Evolutionary conservation across 2,797 vertebrate genomes (phyloP).

Genomic region (Tapirus indicus): DNA sequence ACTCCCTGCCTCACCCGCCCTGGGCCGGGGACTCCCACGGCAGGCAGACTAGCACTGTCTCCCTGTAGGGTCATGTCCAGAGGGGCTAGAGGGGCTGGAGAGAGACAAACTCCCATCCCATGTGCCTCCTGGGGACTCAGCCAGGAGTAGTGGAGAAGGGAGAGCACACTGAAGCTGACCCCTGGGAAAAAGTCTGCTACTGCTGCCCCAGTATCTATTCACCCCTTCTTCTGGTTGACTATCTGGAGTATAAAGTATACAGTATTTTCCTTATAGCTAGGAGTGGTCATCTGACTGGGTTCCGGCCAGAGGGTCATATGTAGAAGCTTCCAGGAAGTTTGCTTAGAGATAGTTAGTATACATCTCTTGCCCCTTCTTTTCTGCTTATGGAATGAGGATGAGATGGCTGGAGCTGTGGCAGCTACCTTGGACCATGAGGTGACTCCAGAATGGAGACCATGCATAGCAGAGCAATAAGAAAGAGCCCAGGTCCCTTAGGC

Average conservation of each 20-base stretch:
- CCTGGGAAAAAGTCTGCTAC: background rate
- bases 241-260: background rate
- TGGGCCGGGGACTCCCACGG: background rate
- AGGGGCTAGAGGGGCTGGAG: background rate
- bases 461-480: background rate
- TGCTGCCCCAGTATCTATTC: background rate
- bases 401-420: background rate
- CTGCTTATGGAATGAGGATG: background rate
- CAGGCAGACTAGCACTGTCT: background rate
- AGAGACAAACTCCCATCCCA: background rate
- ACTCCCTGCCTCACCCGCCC: too few relatives aligned
- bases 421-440: background rate
- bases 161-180: background rate
- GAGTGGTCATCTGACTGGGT: background rate
- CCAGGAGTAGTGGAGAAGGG: background rate
- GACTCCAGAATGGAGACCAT: background rate
- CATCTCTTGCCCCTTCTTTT: background rate
- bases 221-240: background rate
- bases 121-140: background rate
- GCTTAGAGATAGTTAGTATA: background rate
- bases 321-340: background rate
- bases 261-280: background rate
- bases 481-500: background rate
- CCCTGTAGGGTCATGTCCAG: background rate
- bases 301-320: background rate